Evolutionary conservation across 2,888 invertebrate species (phyloP), one percentile per base, ranked within the genome.

Genomic region (Pandemis heparana): DNA sequence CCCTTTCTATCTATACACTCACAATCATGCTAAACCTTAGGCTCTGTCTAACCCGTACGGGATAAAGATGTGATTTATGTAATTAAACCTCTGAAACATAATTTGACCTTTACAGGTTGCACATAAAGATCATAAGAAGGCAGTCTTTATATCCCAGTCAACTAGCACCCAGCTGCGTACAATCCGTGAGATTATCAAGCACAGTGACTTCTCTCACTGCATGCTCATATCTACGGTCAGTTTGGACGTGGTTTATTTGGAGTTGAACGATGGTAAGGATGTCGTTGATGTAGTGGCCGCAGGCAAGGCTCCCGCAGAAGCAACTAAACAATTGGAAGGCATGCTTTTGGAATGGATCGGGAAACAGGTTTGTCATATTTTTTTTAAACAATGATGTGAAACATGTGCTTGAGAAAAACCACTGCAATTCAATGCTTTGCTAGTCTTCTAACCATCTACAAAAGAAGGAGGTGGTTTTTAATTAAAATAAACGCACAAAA

Each of bases 121-220:
- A 62, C 84, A 79, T 18, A 87, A 87, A 79, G 85, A 91, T 1
- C 87, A 89, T 71, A 90, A 86, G 68, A 95, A 95, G 80, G 93
- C 89, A 59, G 95, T 97, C 12, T 95, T 96, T 59, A 95, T 96
- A 75, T 94, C 95, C 0, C 94, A 95, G 76, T 85, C 96, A 73
- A 90, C 93, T 32, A 90, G 90, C 10, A 95, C 94, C 14, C 95
- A 96, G 72, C 87, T 95, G 14, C 89, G 92, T 63, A 95, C 95
- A 10, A 89, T 96, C 60, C 89, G 92, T 77, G 95, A 96, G 78
- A 95, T 97, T 38, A 93, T 96, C 46, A 87, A 90, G 7, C 95
- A 95, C 78, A 96, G 96, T 86, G 88, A 93, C 53, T 95, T 97
- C 75, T 93, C 96, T 9, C 95, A 95, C 80, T 96, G 96, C 75